Base-by-base conservation (phyloP, 2,797 vertebrate genomes). In the Hippopotamyrus pictus region DNA sequence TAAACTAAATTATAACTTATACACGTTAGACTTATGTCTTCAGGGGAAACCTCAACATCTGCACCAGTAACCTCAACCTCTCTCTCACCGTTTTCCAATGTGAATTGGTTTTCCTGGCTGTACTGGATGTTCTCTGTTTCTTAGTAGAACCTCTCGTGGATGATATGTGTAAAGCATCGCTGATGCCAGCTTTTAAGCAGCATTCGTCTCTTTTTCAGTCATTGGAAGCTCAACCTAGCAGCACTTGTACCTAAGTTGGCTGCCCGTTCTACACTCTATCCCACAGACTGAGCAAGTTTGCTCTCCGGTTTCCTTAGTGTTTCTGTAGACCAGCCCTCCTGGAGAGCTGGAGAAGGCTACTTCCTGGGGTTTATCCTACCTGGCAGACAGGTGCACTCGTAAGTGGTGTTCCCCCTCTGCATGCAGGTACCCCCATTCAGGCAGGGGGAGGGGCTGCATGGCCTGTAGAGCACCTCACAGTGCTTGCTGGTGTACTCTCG, bases 401-500 rank as follows among this genome's bases (percentile, higher is more conserved):
- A 98, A 88, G 93, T 94, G 85, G 97, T 97, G 89, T 99, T 98
- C 3, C 97, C 97, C 0, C 97, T 98, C 92, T 98, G 98, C 79
- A 97, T 96, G 89, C 98, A 99, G n/a, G 98, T 99, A 41, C 98
- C 98, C 48, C 98, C 98, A 0, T 98, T 99, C 90, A 97, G 97
- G 95, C 98, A 99, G 3, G 98, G 98, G 0, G 98, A 98, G 29
- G 98, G 98, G 93, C 96, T 98, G 95, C 98, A 99, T 12, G 98
- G 98, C 94, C 97, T 94, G n/a, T 97, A 99, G 59, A 94, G 95
- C 37, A 96, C 95, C 92, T 99, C 97, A 0, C 98, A 99, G 95
- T 97, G 95, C 83, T 93, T 94, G 25, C 98, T 98, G 0, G 95
- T 96, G 91, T 96, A 98, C 0, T 97, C 95, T 0, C 95, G 93